Evolutionary conservation across 1,140 invertebrate species (phyloP).

Genomic region (Meteorus sp.): DNA sequence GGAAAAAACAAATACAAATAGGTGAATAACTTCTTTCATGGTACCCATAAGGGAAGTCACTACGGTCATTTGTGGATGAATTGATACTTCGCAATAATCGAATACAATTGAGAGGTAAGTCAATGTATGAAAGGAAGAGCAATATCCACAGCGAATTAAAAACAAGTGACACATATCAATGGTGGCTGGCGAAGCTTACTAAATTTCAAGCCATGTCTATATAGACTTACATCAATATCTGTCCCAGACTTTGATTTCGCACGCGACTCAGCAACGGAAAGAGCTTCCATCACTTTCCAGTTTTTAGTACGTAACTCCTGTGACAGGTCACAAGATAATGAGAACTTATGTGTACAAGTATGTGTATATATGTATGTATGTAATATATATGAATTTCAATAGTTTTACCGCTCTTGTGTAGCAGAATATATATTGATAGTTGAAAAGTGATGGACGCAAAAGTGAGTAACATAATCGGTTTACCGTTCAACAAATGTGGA

Average conservation of each 20-base stretch:
- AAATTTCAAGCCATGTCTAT: neutral
- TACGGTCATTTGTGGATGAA: neutral
- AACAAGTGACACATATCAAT: too few relatives aligned
- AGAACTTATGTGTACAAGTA: slow-evolving; percentile 18
- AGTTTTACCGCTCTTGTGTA: slow-evolving; percentile 7
- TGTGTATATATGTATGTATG: slow-evolving; percentile 7
- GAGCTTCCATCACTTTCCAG: slow-evolving; percentile 86
- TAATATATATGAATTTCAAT: slow-evolving; percentile 20
- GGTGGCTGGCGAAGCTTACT: neutral
- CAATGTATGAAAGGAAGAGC: too few relatives aligned
- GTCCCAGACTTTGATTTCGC: slow-evolving; percentile 47
- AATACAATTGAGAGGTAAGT: too few relatives aligned
- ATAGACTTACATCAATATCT: slow-evolving; percentile 59
- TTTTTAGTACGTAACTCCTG: slow-evolving; percentile 83
- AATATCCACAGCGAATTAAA: too few relatives aligned
- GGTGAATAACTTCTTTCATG: slow-evolving; percentile 3
- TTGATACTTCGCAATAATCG: too few relatives aligned
- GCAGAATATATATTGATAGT: slow-evolving; percentile 17
- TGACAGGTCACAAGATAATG: slow-evolving; percentile 36
- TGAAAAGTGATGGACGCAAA: slow-evolving; percentile 47
- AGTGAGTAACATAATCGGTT: too few relatives aligned
- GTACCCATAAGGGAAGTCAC: neutral
- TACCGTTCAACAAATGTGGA: too few relatives aligned
- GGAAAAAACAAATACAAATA: slow-evolving; percentile 31
- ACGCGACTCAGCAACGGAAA: slow-evolving; percentile 69